Evolutionary conservation across 35 echinoderm and acorn worm species (phyloP), one percentile per base, ranked within the genome.

Genomic region (Apostichopus parvimensis): DNA sequence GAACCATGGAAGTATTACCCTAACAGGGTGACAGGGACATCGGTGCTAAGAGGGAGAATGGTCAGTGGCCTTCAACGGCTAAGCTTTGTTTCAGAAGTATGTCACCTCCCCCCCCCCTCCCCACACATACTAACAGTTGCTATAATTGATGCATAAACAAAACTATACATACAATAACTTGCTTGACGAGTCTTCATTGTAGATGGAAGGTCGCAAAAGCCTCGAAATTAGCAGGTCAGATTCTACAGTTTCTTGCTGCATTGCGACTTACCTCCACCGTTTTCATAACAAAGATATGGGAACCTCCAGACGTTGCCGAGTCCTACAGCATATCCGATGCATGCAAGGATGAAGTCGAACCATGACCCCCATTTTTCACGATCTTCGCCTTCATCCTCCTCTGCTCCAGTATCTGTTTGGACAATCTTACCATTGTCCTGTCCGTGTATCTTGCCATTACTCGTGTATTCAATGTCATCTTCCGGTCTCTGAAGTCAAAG

Each of bases 251-350:
- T 75, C 14, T 22, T 75, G 6, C 21, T 75, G 12, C 21, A 75
- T 13, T 75, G 15, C 14, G 28, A 15, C 79, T 90, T 78, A 90
- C 88, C 88, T 77, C 88, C 88, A 57, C 88, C 88, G 58, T 90
- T 90, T 78, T 90, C 77, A 78, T 90, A 90, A 14, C 88, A 90
- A 7, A 90, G 73, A 78, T 90, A 90, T 10, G 88, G 88, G 56
- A 90, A 90, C 78, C 88, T 20, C 88, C 88, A 90, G 18, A 90
- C 88, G 73, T 90, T 90, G 28, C 88, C 88, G 11, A 90, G 77
- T n/a, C 77, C 88, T 7, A 90, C 88, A 21, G 88, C 88, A 28
- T 78, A 90, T 12, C 88, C 88, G 56, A 90, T 90, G 52, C 73
- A 57, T 57, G 88, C 73, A 18, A 90, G 58, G 14, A 90, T 55